phyloP scores from a whole-genome alignment of 2,797 vertebrate genomes.

The Champsocephalus gunnari region DNA sequence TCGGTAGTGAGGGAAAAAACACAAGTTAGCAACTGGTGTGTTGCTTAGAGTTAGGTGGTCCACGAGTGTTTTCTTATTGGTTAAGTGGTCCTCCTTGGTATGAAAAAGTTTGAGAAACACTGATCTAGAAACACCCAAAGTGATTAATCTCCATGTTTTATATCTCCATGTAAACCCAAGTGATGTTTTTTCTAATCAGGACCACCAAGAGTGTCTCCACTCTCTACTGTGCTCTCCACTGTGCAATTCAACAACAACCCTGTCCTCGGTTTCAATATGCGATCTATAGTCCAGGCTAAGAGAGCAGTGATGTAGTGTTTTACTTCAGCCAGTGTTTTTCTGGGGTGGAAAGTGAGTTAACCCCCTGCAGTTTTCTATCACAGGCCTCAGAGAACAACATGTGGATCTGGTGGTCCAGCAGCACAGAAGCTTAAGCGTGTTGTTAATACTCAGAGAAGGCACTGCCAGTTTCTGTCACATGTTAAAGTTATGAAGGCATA shows the following conservation, averaged over 20 bases:
- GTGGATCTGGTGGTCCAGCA: background rate
- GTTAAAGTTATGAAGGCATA: background rate
- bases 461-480: background rate
- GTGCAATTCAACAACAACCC: background rate
- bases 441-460: background rate
- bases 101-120: too few species aligned
- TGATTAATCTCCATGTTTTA: too few species aligned
- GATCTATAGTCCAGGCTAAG: background rate
- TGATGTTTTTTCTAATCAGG: slow-evolving; percentile 19
- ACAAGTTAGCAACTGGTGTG: too few species aligned
- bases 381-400: slow-evolving; percentile 7
- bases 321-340: background rate
- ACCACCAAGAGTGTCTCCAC: background rate
- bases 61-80: too few species aligned
- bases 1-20: too few species aligned
- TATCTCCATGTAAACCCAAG: background rate
- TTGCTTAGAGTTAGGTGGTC: too few species aligned
- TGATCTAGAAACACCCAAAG: background rate
- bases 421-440: background rate
- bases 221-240: background rate
- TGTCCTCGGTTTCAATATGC: slow-evolving; percentile 3
- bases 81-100: too few species aligned
- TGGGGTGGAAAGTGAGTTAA: background rate
- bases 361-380: slow-evolving; percentile 3
- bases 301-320: background rate